Percentiles rank a stretch among this genome's conserved stretches.
Conservation (phyloP, 2,113 vertebrate species). For the Riparia riparia region DNA sequence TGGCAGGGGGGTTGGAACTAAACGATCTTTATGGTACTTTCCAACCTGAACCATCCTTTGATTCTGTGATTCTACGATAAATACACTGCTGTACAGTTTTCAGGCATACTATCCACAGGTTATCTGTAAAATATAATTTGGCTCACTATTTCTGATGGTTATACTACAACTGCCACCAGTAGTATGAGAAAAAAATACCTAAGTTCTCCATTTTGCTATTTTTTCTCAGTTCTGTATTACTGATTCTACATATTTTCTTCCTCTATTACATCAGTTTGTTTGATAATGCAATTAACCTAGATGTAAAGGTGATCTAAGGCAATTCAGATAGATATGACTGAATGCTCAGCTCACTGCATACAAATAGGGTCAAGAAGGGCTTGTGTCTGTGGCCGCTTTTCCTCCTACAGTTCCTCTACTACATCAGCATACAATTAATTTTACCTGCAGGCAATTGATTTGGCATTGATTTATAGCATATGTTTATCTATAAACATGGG, state of each 20-base stretch:
- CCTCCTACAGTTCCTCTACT: not conserved
- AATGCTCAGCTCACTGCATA: not conserved
- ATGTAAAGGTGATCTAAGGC: not conserved
- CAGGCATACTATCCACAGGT: not conserved
- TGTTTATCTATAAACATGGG: not conserved
- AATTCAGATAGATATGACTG: not conserved
- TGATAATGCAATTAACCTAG: not conserved
- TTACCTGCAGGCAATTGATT: not conserved
- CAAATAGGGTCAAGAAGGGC: not conserved
- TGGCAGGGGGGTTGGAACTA: not conserved
- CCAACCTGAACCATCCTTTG: not conserved
- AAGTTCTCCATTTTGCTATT: not conserved
- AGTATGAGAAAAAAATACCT: not conserved
- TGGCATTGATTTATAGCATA: not conserved
- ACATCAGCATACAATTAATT: not conserved
- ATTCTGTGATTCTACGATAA: not conserved
- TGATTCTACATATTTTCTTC: not conserved
- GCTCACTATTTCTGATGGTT: not conserved
- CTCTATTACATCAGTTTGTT: not conserved
- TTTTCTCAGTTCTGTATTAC: not conserved
- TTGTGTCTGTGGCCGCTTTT: not conserved
- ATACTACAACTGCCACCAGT: not conserved
- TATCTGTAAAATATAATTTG: not conserved
- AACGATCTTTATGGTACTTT: not conserved
- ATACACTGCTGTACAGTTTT: not conserved